These are phyloP conservation scores for Corynorhinus townsendii DNA, from an alignment of 2,113 vertebrate species.

Conservation along the genomic window DNA sequence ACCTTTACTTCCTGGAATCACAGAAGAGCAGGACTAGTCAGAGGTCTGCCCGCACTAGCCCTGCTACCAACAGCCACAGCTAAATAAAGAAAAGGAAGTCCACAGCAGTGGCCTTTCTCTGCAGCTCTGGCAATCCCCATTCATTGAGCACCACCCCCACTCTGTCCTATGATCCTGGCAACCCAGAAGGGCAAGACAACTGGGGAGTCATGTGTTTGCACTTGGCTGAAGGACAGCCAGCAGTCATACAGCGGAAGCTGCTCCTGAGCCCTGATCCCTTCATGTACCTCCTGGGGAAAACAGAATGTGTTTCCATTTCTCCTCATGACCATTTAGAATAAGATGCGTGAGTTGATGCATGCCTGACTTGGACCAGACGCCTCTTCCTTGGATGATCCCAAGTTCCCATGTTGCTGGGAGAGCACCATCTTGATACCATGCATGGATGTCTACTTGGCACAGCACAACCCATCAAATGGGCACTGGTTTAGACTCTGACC, in stretches of 20 bases:
- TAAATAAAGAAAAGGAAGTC: background rate
- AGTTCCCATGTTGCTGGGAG: background rate
- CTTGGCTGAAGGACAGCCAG: constrained; percentile 24
- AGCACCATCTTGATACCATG: background rate
- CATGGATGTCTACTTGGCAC: background rate
- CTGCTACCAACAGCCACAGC: background rate
- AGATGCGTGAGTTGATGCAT: background rate
- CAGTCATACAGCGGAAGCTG: background rate
- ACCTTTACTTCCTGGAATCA: constrained; percentile 94
- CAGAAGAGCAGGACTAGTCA: background rate
- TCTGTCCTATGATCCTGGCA: constrained; percentile 46
- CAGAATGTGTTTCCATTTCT: background rate
- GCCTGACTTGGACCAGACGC: background rate
- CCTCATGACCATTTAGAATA: background rate
- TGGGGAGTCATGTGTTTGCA: constrained; percentile 44
- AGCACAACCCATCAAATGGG: background rate
- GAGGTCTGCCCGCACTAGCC: background rate
- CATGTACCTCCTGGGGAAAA: background rate
- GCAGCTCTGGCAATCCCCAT: background rate
- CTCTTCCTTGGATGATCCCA: background rate
- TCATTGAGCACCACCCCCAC: background rate
- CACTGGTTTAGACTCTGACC: background rate
- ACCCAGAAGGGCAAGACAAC: constrained; percentile 34
- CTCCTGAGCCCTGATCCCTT: background rate
- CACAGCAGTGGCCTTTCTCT: background rate